phyloP scores from a whole-genome alignment of 2,888 invertebrate genomes.

The Clitarchus hookeri region DNA sequence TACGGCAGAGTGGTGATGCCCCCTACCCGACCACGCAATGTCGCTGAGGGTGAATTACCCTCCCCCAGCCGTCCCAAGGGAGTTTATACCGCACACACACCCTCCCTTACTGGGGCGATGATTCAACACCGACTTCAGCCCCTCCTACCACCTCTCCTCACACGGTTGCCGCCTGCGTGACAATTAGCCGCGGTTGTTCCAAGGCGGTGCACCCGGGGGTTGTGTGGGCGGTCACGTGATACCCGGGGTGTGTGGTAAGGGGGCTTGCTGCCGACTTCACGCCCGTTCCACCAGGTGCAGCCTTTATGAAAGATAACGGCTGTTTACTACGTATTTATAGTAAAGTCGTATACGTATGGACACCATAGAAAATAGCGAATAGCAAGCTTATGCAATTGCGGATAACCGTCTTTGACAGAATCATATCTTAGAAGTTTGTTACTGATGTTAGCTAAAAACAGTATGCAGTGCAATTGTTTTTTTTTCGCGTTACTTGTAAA shows the following conservation, averaged over 20 bases:
- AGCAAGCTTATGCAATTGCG: too few species aligned
- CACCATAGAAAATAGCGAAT: too few species aligned
- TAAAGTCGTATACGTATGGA: too few species aligned
- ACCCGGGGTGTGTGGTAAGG: not conserved
- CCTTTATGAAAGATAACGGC: too few species aligned
- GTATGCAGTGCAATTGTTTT: too few species aligned
- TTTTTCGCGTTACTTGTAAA: too few species aligned
- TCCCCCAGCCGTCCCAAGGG: not conserved
- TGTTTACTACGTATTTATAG: too few species aligned
- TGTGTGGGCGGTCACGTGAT: not conserved
- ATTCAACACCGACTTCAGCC: not conserved
- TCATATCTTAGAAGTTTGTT: too few species aligned
- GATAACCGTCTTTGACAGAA: too few species aligned
- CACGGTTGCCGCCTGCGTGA: not conserved
- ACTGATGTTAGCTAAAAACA: too few species aligned
- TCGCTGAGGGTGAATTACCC: not conserved
- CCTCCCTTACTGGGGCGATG: not conserved
- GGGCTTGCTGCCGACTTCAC: not conserved
- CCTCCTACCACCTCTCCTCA: not conserved
- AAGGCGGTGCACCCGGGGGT: not conserved
- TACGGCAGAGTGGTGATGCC: not conserved
- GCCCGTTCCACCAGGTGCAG: too few species aligned
- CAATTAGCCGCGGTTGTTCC: constrained; percentile 3
- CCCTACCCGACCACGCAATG: not conserved
- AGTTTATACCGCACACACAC: not conserved